Evolutionary conservation across 35 echinoderm and acorn worm genomes (phyloP), one percentile per base, ranked within the genome.

Genomic region (Heliocidaris erythrogramma): DNA sequence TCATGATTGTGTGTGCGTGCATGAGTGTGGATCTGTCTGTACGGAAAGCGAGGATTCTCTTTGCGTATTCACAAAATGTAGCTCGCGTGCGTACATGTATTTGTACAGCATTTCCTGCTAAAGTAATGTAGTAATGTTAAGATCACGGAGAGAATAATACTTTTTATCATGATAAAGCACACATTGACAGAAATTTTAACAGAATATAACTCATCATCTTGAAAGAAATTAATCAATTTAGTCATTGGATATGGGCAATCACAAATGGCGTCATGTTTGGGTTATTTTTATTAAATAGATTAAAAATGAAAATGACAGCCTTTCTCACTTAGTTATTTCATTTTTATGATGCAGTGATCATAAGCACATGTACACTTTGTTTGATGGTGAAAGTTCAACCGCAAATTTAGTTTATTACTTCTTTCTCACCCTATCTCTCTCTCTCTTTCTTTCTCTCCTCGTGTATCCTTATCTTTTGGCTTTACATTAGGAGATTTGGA

Each of bases 91-190:
- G 65, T n/a, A 24, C 21, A 5, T n/a, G 24, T 78, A 78, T 78
- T 78, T 78, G 65, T n/a, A 78, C 65, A 78, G 65, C 65, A 78
- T 78, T 78, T 78, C 65, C 21, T 78, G 65, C 27, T 2, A 78
- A 78, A 18, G 65, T 78, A 78, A 78, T 78, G 65, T n/a, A 78
- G 18, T 78, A 78, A 78, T 78, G 65, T 78, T 78, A n/a, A 78
- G 21, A 78, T 78, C 65, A 78, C 65, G 7, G 0, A n/a, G 65
- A 78, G 65, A 78, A 78, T 78, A 78, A 21, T 21, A 27, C 21
- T 24, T 78, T n/a, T 27, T 78, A 78, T 78, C 65, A n/a, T 24
- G 65, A 21, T 27, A 78, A 27, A n/a, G 65, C 65, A 78, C 18
- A 78, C 65, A 18, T n/a, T 7, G 21, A 78, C 5, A 60, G 10